Conservation (phyloP, 2,888 invertebrate genomes). For the Cryptops parisi region DNA sequence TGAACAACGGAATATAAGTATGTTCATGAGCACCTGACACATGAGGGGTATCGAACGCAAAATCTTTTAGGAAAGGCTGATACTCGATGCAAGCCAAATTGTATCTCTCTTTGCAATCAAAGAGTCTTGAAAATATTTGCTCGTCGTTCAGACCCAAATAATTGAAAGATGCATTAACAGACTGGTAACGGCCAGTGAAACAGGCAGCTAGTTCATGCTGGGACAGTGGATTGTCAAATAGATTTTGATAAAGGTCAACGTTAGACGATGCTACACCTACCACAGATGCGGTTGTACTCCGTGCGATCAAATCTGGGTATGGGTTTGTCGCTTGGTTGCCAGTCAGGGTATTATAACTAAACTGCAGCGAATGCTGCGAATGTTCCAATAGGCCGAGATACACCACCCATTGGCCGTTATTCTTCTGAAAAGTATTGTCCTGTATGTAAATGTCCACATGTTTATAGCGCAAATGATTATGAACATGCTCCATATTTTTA, state of each 20-base stretch:
- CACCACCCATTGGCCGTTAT: constrained; percentile 74
- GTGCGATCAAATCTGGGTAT: constrained; percentile 64
- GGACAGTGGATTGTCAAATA: constrained; percentile 77
- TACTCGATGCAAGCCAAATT: constrained; percentile 86
- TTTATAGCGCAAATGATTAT: too few relatives aligned
- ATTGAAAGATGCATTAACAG: constrained; percentile 85
- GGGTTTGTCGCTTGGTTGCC: constrained; percentile 76
- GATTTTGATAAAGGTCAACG: constrained; percentile 74
- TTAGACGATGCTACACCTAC: constrained; percentile 84
- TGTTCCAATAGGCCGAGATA: constrained; percentile 77
- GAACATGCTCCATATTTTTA: constrained; percentile 40
- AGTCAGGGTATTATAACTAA: constrained; percentile 73
- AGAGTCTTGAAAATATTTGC: constrained; percentile 32
- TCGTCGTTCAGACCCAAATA: constrained; percentile 55
- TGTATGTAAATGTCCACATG: constrained; percentile 55
- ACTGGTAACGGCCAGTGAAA: constrained; percentile 79
- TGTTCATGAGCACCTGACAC: neutral
- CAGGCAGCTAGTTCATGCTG: constrained; percentile 92
- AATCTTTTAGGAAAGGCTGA: constrained; percentile 69
- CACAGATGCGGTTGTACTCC: constrained; percentile 83
- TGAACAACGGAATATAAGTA: neutral
- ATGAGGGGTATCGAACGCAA: neutral
- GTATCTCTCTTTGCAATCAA: constrained; percentile 68
- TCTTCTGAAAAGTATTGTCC: constrained; percentile 79
- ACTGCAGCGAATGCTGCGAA: constrained; percentile 59